Conservation (phyloP, 2,113 vertebrate species). For the Phyllostomus hastatus region DNA sequence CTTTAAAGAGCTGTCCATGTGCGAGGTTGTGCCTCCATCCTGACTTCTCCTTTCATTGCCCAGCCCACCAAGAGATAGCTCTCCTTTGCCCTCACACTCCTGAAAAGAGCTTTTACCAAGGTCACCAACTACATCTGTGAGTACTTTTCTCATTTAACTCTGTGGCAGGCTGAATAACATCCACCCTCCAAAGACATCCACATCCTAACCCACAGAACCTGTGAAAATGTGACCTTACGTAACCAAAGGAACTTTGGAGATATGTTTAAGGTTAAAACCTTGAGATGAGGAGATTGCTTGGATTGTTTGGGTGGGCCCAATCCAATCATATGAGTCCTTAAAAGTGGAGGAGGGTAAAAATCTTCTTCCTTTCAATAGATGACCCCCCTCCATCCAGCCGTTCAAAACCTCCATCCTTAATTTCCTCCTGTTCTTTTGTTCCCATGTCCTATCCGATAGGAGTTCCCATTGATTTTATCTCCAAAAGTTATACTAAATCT, state of each 20-base stretch:
- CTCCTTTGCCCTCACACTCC: background rate
- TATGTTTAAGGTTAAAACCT: background rate
- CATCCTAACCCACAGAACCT: background rate
- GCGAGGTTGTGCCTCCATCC: background rate
- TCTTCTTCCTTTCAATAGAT: background rate
- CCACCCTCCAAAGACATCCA: background rate
- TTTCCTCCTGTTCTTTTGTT: background rate
- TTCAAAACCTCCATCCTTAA: background rate
- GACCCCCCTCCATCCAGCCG: background rate
- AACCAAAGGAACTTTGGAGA: background rate
- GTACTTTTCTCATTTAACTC: background rate
- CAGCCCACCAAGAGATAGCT: background rate
- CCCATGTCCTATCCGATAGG: background rate
- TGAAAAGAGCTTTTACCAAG: background rate
- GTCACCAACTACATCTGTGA: background rate
- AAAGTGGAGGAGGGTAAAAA: background rate
- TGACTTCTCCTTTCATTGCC: background rate
- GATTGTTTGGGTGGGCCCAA: background rate
- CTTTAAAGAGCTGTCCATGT: background rate
- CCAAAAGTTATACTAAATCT: background rate
- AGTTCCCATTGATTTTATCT: background rate
- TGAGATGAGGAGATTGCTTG: background rate
- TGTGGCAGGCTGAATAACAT: background rate
- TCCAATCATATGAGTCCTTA: background rate
- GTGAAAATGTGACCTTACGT: background rate